Evolutionary conservation across 2,113 vertebrate genomes (phyloP).

Genomic region (Rafetus swinhoei): DNA sequence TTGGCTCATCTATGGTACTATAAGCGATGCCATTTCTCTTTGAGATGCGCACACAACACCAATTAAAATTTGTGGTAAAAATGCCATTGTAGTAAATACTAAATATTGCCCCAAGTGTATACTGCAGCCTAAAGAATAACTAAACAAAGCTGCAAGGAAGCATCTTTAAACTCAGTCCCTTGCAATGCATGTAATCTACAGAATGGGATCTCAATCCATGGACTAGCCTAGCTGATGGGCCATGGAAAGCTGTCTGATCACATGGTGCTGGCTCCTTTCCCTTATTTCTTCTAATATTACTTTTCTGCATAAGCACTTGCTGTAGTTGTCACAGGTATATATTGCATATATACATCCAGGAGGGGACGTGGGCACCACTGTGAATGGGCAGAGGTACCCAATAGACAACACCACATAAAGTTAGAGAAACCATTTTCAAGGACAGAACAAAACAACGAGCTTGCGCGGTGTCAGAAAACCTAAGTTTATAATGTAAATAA

Average conservation of each 20-base stretch:
- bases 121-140: not conserved
- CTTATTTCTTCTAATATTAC: not conserved
- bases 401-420: not conserved
- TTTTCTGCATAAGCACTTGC: not conserved
- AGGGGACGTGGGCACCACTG: not conserved
- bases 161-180: not conserved
- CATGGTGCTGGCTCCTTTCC: not conserved
- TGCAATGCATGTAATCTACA: not conserved
- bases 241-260: not conserved
- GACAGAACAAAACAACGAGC: slow-evolving; percentile 44
- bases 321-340: not conserved
- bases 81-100: not conserved
- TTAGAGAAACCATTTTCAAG: not conserved
- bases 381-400: not conserved
- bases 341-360: not conserved
- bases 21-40: not conserved
- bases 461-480: slow-evolving; percentile 39
- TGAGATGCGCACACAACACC: not conserved
- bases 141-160: not conserved
- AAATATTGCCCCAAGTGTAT: not conserved
- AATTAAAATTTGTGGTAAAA: not conserved
- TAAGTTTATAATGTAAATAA: slow-evolving; percentile 35
- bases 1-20: not conserved
- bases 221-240: not conserved
- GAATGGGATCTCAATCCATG: not conserved